Conservation (phyloP, 2,113 vertebrate genomes). For the Coryphaenoides rupestris region DNA sequence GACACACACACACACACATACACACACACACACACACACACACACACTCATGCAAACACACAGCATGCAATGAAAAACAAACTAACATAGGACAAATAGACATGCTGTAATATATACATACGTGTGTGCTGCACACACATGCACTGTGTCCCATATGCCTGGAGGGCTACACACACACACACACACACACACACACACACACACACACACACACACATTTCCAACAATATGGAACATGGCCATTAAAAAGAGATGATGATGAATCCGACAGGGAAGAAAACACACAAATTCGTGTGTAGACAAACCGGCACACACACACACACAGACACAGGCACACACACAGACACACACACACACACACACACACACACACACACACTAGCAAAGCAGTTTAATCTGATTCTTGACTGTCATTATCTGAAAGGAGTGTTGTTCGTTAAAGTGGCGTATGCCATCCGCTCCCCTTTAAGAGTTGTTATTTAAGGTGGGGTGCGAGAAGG, state of each 20-base stretch:
- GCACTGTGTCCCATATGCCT: not conserved
- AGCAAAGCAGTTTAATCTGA: conserved; percentile 24
- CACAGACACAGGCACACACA: not conserved
- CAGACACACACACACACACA: conserved; percentile 5
- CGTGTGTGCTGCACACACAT: not conserved
- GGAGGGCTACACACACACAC: not conserved
- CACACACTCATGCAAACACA: too few relatives aligned
- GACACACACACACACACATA: too few relatives aligned
- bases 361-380: conserved; percentile 16
- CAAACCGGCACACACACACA: not conserved
- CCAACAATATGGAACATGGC: too few relatives aligned
- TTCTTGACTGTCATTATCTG: conserved; percentile 47
- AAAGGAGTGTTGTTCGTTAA: conserved; percentile 41
- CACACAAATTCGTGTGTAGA: not conserved
- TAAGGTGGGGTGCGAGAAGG: too few relatives aligned
- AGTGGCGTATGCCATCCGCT: conserved; percentile 21
- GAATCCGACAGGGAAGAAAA: conserved; percentile 10
- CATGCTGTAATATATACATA: not conserved
- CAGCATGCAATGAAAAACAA: too few relatives aligned
- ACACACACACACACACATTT: not conserved
- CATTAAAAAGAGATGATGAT: too few relatives aligned
- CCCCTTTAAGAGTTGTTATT: conserved; percentile 23
- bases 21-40: too few relatives aligned
- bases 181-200: conserved; percentile 1
- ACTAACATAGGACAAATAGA: too few relatives aligned